A percentile compares a stretch with the other conserved stretches of the same genome.
Conservation (phyloP, 2,888 invertebrate genomes). For the Parochlus steinenii region DNA sequence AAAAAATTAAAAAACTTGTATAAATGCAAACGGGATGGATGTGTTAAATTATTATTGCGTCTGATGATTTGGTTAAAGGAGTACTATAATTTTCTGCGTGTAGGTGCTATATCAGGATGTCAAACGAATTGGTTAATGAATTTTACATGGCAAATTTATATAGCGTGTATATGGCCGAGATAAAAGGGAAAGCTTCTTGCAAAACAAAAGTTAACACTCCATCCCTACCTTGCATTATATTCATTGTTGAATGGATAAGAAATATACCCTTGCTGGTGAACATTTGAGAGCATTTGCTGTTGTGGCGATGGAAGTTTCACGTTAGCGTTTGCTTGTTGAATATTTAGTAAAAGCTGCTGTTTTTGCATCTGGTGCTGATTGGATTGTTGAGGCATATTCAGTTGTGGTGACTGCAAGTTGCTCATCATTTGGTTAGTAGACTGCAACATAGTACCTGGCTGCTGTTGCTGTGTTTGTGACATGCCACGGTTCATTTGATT, state of each 20-base stretch:
- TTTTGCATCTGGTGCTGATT: constrained; percentile 10
- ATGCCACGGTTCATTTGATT: constrained; percentile 6
- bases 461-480: constrained; percentile 7
- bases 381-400: constrained; percentile 4
- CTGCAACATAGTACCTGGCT: constrained; percentile 7
- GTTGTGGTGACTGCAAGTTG: constrained; percentile 11
- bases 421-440: constrained; percentile 6
- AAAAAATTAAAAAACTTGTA: no score
- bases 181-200: no score
- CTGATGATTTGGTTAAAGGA: no score
- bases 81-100: no score
- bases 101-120: no score
- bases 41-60: no score
- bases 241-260: constrained; percentile 12
- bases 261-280: constrained; percentile 13
- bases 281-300: constrained; percentile 5
- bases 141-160: no score
- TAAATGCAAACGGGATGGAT: no score
- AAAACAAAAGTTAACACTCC: constrained; percentile 7
- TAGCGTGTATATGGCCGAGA: no score
- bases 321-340: constrained; percentile 9
- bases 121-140: no score
- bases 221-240: constrained; percentile 14
- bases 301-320: constrained; percentile 12
- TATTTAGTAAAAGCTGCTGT: constrained; percentile 5